Conservation (phyloP, 2,888 invertebrate species). For the Gnatocerus cornutus region DNA sequence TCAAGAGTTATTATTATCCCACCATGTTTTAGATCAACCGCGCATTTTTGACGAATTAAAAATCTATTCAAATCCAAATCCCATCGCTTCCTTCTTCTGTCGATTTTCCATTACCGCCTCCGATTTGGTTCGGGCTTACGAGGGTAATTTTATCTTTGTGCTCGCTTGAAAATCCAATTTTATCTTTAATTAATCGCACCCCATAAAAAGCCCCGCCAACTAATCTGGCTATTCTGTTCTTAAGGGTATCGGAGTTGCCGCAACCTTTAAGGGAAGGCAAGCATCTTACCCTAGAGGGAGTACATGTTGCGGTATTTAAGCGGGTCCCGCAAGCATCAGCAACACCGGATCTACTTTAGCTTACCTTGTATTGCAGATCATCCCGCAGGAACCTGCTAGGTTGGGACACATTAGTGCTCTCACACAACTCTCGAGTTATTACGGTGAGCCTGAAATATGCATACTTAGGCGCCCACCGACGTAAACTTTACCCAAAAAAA, state of each 20-base stretch:
- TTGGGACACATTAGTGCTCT: slow-evolving; percentile 55
- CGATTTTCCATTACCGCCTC: slow-evolving; percentile 32
- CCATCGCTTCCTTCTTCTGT: slow-evolving; percentile 5
- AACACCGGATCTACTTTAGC: slow-evolving; percentile 55
- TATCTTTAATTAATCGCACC: slow-evolving; percentile 57
- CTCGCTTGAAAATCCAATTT: slow-evolving; percentile 50
- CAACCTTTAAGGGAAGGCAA: slow-evolving; percentile 47
- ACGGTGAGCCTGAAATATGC: slow-evolving; percentile 50
- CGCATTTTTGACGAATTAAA: background rate
- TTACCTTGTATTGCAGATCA: slow-evolving; percentile 55
- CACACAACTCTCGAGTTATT: slow-evolving; percentile 50
- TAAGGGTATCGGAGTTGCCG: slow-evolving; percentile 36
- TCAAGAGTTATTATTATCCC: background rate
- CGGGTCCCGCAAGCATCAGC: slow-evolving; percentile 59
- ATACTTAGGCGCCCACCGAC: slow-evolving; percentile 18
- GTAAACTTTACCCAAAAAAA: slow-evolving; percentile 19
- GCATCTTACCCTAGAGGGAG: slow-evolving; percentile 54
- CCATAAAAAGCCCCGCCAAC: slow-evolving; percentile 54
- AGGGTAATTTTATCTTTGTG: slow-evolving; percentile 48
- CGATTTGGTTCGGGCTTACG: slow-evolving; percentile 34
- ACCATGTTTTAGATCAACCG: no score
- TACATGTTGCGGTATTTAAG: slow-evolving; percentile 63
- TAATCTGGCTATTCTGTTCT: slow-evolving; percentile 51
- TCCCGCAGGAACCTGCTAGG: slow-evolving; percentile 52
- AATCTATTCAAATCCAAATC: slow-evolving; percentile 3